A percentile compares a stretch with the other conserved stretches of the same genome.
These are phyloP conservation scores for Apis dorsata DNA, from an alignment of 1,140 invertebrate genomes.

Conservation along the genomic window DNA sequence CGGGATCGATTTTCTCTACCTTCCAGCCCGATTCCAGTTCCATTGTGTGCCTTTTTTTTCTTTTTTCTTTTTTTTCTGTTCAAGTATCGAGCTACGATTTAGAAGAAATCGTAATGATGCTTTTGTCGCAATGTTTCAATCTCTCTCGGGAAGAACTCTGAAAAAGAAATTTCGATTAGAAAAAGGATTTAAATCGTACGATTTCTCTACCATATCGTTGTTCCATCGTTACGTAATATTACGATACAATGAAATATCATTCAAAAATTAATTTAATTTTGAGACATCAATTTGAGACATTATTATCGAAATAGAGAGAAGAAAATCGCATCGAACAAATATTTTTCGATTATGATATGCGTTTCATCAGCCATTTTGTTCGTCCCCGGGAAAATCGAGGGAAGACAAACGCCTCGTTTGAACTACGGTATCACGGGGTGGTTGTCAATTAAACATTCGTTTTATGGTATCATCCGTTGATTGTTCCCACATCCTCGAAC, in stretches of 20 bases:
- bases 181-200: not conserved
- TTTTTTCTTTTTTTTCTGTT: not conserved
- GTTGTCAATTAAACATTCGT: constrained; percentile 11
- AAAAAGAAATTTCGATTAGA: not conserved
- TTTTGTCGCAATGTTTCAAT: not conserved
- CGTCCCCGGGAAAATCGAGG: not conserved
- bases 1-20: constrained; percentile 57
- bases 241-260: not conserved
- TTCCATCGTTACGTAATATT: not conserved
- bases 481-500: not conserved
- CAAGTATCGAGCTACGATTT: no score
- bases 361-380: constrained; percentile 47
- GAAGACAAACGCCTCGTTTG: not conserved
- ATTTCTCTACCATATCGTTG: not conserved
- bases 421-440: not conserved
- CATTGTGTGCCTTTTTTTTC: not conserved
- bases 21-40: not conserved
- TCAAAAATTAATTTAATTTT: not conserved
- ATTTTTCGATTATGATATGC: not conserved
- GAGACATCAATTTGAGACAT: not conserved
- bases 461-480: not conserved
- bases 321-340: not conserved
- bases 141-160: no score
- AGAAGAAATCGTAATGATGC: constrained; percentile 10
- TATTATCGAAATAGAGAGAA: not conserved